Base-by-base conservation (phyloP, 2,888 invertebrate species). In the Adelognathus sp. region DNA sequence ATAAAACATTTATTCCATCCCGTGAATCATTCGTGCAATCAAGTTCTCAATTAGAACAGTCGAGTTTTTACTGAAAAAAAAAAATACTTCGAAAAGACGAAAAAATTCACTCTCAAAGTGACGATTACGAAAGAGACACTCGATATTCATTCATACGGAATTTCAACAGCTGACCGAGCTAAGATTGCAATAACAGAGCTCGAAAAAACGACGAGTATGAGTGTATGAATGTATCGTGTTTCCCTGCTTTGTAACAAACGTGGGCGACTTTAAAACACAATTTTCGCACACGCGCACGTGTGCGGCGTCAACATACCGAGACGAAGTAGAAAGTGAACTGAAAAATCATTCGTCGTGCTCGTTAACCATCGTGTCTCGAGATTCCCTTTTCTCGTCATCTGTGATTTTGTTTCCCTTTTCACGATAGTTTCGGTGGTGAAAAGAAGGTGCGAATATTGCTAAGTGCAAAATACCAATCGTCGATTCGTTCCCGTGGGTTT, bases 251-350 rank as follows among this genome's bases (percentile, higher is more conserved):
- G n/a, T 0, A 16, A 3, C 14, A 2, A 9, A 21, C 46, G 21
- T 24, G 18, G 11, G 63, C 31, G 46, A 18, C 61, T 61, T 44
- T 44, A 29, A 5, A 14, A 3, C 24, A 39, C 16, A 7, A n/a
- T n/a, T n/a, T n/a, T n/a, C 21, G 44, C 50, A 33, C 64, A 50
- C 21, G 64, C 50, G 50, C 33, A 29, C 29, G 31, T 31, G 18
- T 16, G 31, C 29, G 18, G 24, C 11, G 2, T 2, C 21, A 50
- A 33, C 46, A 66, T 33, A 50, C 24, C 46, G 44, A 63, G 14
- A 60, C 60, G 46, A 71, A 58, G 77, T 77, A 77, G 73, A 77
- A 77, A 77, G 77, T 77, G 39, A 50, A 77, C 60, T 61, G 67
- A 72, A 72, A 76, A 52, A n/a, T 64, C 60, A 61, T 67, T 60